Percentiles rank a stretch among this genome's conserved stretches.
Evolutionary conservation across 92 coral and sea anemone species (phyloP).

Genomic region (Parazoanthus darwini): DNA sequence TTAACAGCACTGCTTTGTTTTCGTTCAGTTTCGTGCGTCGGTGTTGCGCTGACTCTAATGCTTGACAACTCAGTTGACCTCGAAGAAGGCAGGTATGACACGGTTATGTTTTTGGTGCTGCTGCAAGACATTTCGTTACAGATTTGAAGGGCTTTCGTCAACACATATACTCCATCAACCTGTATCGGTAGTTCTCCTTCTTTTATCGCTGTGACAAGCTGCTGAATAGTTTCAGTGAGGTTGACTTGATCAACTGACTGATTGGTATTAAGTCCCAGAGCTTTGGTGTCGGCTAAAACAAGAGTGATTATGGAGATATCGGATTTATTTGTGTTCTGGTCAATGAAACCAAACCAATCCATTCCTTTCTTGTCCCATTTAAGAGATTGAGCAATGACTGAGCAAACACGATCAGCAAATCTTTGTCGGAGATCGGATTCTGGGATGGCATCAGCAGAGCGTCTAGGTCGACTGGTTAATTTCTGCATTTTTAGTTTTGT

Average conservation of each 20-base stretch:
- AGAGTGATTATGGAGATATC: not conserved
- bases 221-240: not conserved
- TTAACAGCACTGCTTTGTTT: no score
- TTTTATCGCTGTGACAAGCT: not conserved
- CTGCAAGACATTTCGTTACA: conserved; percentile 14
- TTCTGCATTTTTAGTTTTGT: conserved; percentile 38
- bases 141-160: not conserved
- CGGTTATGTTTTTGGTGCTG: not conserved
- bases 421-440: no score
- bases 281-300: conserved; percentile 10
- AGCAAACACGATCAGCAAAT: no score
- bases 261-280: not conserved
- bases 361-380: not conserved
- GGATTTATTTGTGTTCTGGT: not conserved
- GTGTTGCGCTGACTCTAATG: no score
- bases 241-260: not conserved
- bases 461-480: conserved; percentile 17
- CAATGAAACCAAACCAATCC: conserved; percentile 19
- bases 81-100: not conserved
- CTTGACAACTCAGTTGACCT: no score
- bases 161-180: conserved; percentile 9
- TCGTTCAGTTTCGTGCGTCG: no score
- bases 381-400: no score
- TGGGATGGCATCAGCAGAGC: conserved; percentile 29
- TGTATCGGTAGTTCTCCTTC: not conserved